Evolutionary conservation across 2,888 invertebrate species (phyloP), one percentile per base, ranked within the genome.

Genomic region (Cyclophora punctaria): DNA sequence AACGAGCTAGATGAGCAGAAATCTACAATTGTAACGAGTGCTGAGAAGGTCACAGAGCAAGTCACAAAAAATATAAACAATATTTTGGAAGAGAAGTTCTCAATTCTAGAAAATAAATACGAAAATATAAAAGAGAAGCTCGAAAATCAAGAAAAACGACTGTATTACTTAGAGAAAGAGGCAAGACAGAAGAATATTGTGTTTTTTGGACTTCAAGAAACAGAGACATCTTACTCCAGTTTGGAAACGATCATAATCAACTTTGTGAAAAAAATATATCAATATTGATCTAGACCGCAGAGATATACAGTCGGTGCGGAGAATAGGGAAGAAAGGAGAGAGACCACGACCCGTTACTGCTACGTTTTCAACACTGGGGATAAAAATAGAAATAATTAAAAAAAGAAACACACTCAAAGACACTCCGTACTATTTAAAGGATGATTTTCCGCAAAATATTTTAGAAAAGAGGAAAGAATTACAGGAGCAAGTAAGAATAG

Each of bases 31-130:
- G 5, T 5, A 37, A 1, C 4, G 37, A 37, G 37, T 37, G 5
- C 4, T 5, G 5, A 5, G 37, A 37, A 37, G 4, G 37, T 5
- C 37, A 37, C 37, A 4, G 53, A 55, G 42, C 41, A 59, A 47
- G 55, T 58, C 20, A 62, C 58, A 4, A 45, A 54, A 48, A 62
- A 60, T 45, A 51, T 60, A 45, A 57, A 59, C 41, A 43, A 40
- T n/a, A 51, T 53, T 7, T 48, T 62, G 7, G 58, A 55, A 40
- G 56, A 48, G 43, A 58, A 57, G 34, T 52, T 59, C 34, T 49
- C 48, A 47, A 7, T 7, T 45, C 40, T 43, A 35, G 53, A 59
- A 40, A 48, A 48, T 51, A 59, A 59, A 37, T 45, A 57, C 3
- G 56, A 59, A 1, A 37, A 51, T n/a, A 46, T 60, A 3, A 56